phyloP scores from a whole-genome alignment of 1,140 invertebrate genomes.

The Bombus confusus region DNA sequence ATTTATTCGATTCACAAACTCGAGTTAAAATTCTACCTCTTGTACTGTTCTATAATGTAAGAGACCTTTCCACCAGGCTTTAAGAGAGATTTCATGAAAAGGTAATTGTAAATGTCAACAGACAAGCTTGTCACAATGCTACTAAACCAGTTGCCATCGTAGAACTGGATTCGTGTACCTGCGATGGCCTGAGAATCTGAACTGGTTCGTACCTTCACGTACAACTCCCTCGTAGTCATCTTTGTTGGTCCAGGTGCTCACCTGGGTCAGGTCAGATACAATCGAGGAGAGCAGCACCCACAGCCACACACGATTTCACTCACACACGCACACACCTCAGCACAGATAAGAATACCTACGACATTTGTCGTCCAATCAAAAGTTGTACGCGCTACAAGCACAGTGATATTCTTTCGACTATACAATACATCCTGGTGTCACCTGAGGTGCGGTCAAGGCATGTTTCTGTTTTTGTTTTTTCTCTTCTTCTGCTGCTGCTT shows the following conservation, averaged over 20 bases:
- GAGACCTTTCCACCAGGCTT: slow-evolving; percentile 17
- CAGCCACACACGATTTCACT: slow-evolving; percentile 42
- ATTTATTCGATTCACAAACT: too few relatives aligned
- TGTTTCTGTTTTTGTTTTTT: slow-evolving; percentile 56
- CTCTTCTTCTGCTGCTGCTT: background rate
- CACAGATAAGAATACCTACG: slow-evolving; percentile 55
- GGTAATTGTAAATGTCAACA: slow-evolving; percentile 35
- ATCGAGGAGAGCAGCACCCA: slow-evolving; percentile 38
- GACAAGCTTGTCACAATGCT: background rate
- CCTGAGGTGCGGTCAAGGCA: slow-evolving; percentile 54
- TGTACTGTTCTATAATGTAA: background rate
- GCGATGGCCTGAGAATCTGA: slow-evolving; percentile 3
- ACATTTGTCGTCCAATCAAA: slow-evolving; percentile 43
- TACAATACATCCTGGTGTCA: slow-evolving; percentile 58
- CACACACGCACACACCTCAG: slow-evolving; percentile 41
- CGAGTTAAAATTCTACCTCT: too few relatives aligned
- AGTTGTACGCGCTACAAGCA: slow-evolving; percentile 49
- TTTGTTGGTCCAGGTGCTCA: slow-evolving; percentile 58
- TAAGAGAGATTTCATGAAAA: slow-evolving; percentile 13
- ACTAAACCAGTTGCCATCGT: slow-evolving; percentile 37
- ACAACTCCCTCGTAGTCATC: slow-evolving; percentile 80
- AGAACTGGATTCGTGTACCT: slow-evolving; percentile 6
- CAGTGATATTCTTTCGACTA: slow-evolving; percentile 32
- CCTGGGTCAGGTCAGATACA: slow-evolving; percentile 61
- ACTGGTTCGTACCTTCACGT: slow-evolving; percentile 76